Base-by-base conservation (phyloP, 2,797 vertebrate species). In the Macropodus opercularis region DNA sequence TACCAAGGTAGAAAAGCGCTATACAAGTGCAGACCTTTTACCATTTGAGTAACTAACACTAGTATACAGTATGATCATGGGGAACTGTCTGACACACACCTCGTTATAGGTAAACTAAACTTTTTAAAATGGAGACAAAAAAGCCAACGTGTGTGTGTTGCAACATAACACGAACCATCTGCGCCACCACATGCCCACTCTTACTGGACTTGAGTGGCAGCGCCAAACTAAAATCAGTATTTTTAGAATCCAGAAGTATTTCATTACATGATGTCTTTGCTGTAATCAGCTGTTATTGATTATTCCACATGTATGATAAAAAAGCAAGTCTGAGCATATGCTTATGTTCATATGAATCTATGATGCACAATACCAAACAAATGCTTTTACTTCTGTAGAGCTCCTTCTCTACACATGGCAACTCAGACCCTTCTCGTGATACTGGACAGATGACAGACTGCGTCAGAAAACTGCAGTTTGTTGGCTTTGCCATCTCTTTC, bases 131-230 rank as follows among this genome's bases (percentile, higher is more conserved):
- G 18, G 38, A 54, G 26, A 57, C 10, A 50, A 59, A 67, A 1
- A 3, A 44, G 32, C 0, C 12, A 5, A 44, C 7, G 47, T 49
- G 47, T 60, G 17, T 42, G 34, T 57, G 48, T 52, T 63, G 40
- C 17, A 27, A 46, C 73, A 57, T 60, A 74, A 83, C 67, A 63
- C 22, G 32, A 54, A 69, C 58, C 69, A 81, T 83, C 74, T 77
- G 77, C 66, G 48, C 15, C 31, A 27, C 27, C 19, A 53, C 51
- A 66, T 40, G 51, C 44, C 36, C 49, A 63, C 34, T 47, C 66
- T 24, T 29, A 15, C 40, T 21, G 40, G 44, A 39, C 35, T 31
- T 31, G 21, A 54, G 41, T 23, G 35, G 39, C 41, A 2, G 56
- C 21, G 21, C 40, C 29, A 56, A 69, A 41, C 53, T 42, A 43